phyloP scores from a whole-genome alignment of 2,888 invertebrate species.

The Trissonchulus sp. region DNA sequence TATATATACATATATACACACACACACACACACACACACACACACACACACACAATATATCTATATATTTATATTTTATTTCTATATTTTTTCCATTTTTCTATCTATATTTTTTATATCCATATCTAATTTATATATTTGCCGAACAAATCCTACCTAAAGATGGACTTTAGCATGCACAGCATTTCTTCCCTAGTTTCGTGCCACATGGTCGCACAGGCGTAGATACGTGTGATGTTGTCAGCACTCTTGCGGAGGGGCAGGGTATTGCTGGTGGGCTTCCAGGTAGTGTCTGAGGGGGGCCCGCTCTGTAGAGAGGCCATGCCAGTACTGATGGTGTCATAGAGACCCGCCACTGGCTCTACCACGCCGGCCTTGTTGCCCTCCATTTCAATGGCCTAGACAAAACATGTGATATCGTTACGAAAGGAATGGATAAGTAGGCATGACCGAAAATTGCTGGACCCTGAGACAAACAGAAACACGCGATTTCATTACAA shows the following conservation, averaged over 20 bases:
- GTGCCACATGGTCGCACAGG: slow-evolving; percentile 99
- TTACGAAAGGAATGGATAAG: no score
- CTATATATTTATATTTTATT: no score
- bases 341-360: neutral
- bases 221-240: slow-evolving; percentile 65
- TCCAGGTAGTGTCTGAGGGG: neutral
- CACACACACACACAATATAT: no score
- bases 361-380: neutral
- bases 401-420: neutral
- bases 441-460: no score
- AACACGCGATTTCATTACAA: no score
- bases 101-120: no score
- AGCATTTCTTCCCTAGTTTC: slow-evolving; percentile 93
- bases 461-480: no score
- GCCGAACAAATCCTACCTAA: slow-evolving; percentile 37
- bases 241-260: slow-evolving; percentile 39
- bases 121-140: no score
- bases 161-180: slow-evolving; percentile 78
- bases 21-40: no score
- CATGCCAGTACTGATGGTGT: slow-evolving; percentile 7
- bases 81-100: no score
- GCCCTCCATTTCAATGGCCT: neutral
- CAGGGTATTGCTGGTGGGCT: neutral
- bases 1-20: no score
- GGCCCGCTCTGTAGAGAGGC: neutral